Evolutionary conservation across 2,797 vertebrate genomes (phyloP), one percentile per base, ranked within the genome.

Genomic region (Poeciliopsis gracilis): DNA sequence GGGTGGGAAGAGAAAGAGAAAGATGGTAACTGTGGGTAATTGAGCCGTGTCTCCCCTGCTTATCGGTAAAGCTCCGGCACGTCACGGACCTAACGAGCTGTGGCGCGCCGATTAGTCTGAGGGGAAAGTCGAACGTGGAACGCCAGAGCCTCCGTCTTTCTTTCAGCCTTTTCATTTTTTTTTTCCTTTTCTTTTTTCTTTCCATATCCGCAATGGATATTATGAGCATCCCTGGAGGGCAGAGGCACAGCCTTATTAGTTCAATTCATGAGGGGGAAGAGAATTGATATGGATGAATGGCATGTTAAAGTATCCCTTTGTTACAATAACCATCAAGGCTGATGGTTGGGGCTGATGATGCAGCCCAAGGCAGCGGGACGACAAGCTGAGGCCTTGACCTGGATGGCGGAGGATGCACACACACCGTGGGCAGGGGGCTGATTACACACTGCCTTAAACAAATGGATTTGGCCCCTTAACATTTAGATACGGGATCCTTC

Each of bases 61-160:
- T 94, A 94, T 94, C 94, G 93, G 94, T 93, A 93, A 94, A 92
- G 92, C 90, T 89, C 88, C 87, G 93, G 94, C 91, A 92, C 92
- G 92, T 95, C 94, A 94, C 90, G 90, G 93, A 93, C 88, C 93
- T 95, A 94, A 95, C 94, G 94, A 94, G 94, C 92, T 95, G 93
- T 94, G 92, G 91, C 92, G 91, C 87, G 89, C 88, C 94, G 93
- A 95, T 95, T 95, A 95, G 92, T 94, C 93, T 93, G 90, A 93
- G 92, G 93, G 93, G 93, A 94, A 93, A 92, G 91, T 91, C 88
- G 91, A 93, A 94, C 90, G 92, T 93, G 92, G 92, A 94, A 94
- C 93, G 89, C 91, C 89, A 93, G 82, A 91, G 92, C 86, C 89
- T 92, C 86, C 18, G 87, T 92, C 90, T 90, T 91, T 88, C 84